Evolutionary conservation across 2,888 invertebrate genomes (phyloP).

Genomic region (Hemithea aestivaria): DNA sequence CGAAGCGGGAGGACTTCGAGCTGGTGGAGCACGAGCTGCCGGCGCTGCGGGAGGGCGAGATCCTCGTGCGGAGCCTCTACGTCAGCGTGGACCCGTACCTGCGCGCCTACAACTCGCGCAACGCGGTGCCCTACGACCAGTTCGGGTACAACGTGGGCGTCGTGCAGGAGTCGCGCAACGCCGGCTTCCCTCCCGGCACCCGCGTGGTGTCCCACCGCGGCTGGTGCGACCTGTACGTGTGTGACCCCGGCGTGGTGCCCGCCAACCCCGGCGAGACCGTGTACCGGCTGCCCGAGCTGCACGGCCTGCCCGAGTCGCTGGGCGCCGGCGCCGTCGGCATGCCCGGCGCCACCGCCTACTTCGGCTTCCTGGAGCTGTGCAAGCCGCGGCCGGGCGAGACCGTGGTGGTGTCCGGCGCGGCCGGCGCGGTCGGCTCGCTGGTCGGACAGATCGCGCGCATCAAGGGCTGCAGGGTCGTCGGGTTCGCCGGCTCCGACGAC

Average conservation of each 20-base stretch:
- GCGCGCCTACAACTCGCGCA: conserved; percentile 29
- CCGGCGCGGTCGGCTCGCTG: conserved; percentile 85
- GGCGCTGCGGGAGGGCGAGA: conserved; percentile 74
- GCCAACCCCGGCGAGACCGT: conserved; percentile 15
- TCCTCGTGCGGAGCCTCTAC: conserved; percentile 43
- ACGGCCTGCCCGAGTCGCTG: conserved; percentile 70
- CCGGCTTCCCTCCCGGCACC: conserved; percentile 79
- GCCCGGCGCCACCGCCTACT: conserved; percentile 86
- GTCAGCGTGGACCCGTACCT: conserved; percentile 48
- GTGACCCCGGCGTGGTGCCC: background rate
- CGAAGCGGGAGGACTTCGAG: conserved; percentile 76
- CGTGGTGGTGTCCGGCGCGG: conserved; percentile 84
- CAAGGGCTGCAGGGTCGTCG: conserved; percentile 81
- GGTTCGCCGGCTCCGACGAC: conserved; percentile 84
- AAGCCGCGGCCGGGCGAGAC: conserved; percentile 84
- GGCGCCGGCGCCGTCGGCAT: conserved; percentile 82
- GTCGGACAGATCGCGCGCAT: conserved; percentile 89
- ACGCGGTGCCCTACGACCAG: conserved; percentile 42
- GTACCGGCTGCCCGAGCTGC: conserved; percentile 73
- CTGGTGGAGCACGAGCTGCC: conserved; percentile 80
- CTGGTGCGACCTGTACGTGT: conserved; percentile 34
- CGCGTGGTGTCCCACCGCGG: conserved; percentile 75
- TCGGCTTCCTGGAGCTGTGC: conserved; percentile 84
- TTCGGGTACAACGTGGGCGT: conserved; percentile 42
- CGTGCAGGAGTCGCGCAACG: conserved; percentile 81